Conservation (phyloP, 2,113 vertebrate genomes). For the Furnarius figulus region DNA sequence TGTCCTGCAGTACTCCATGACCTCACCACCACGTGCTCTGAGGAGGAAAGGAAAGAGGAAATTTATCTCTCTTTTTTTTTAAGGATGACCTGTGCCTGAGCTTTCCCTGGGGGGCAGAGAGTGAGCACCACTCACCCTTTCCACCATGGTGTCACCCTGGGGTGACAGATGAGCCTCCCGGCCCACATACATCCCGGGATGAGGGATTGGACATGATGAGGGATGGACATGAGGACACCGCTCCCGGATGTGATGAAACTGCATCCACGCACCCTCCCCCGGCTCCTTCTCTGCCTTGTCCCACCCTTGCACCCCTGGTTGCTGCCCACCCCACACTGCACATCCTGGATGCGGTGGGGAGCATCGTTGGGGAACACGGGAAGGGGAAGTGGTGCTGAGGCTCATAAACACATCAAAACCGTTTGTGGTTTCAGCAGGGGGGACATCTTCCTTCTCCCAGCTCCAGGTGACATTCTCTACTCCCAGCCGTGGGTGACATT, state of each 20-base stretch:
- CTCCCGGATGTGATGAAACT: accelerated
- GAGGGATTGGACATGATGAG: accelerated
- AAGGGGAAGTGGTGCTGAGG: background rate
- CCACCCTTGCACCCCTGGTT: background rate
- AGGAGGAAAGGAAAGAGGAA: constrained; percentile 41
- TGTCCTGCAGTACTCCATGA: constrained; percentile 20
- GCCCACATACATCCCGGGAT: accelerated
- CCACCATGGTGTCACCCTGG: background rate
- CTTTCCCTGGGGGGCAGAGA: background rate
- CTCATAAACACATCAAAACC: constrained; percentile 22
- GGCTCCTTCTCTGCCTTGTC: background rate
- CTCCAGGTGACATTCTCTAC: background rate
- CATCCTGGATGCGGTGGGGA: background rate
- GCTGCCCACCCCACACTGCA: background rate
- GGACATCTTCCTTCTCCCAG: background rate
- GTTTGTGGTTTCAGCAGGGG: constrained; percentile 10
- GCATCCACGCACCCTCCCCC: background rate
- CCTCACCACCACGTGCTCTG: constrained; percentile 36
- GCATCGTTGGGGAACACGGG: accelerated
- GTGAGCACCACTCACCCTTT: background rate
- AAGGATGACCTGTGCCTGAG: background rate
- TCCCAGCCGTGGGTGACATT: background rate
- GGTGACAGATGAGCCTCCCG: background rate
- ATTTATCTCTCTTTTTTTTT: background rate
- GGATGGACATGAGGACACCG: accelerated